These are phyloP conservation scores for Rhabdomys pumilio DNA, from an alignment of 2,797 vertebrate genomes.

Conservation along the genomic window DNA sequence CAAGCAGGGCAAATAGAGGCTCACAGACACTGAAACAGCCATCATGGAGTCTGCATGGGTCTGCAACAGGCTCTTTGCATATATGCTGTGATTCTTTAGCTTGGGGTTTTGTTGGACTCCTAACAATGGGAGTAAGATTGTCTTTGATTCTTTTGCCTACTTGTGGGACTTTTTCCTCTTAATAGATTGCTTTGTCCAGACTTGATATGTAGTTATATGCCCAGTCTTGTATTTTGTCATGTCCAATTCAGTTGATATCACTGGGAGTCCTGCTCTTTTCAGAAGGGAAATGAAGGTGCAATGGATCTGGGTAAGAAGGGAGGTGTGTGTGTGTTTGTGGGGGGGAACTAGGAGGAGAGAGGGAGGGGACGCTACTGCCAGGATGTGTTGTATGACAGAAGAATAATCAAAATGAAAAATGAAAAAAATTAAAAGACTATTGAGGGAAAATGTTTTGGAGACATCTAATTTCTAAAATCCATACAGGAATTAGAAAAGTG, in stretches of 20 bases:
- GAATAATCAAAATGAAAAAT: background rate
- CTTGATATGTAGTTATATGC: background rate
- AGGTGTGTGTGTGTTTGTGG: no score
- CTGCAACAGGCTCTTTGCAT: background rate
- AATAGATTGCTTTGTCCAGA: background rate
- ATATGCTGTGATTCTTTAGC: background rate
- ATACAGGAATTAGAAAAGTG: background rate
- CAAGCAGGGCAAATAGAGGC: background rate
- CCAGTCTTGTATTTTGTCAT: background rate
- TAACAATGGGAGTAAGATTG: background rate
- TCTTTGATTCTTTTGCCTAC: background rate
- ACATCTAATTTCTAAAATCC: no score
- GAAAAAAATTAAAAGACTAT: background rate
- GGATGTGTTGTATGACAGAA: background rate
- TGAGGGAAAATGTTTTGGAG: no score
- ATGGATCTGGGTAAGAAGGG: background rate
- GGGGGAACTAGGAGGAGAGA: no score
- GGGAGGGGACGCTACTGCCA: no score
- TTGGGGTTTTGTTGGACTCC: background rate
- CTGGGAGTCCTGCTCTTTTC: background rate
- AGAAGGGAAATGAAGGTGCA: background rate
- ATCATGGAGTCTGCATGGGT: no score
- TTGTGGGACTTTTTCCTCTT: background rate
- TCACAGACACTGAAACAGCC: background rate
- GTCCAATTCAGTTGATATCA: background rate